Evolutionary conservation across 2,888 invertebrate genomes (phyloP).

Genomic region (Drosophila mimica): DNA sequence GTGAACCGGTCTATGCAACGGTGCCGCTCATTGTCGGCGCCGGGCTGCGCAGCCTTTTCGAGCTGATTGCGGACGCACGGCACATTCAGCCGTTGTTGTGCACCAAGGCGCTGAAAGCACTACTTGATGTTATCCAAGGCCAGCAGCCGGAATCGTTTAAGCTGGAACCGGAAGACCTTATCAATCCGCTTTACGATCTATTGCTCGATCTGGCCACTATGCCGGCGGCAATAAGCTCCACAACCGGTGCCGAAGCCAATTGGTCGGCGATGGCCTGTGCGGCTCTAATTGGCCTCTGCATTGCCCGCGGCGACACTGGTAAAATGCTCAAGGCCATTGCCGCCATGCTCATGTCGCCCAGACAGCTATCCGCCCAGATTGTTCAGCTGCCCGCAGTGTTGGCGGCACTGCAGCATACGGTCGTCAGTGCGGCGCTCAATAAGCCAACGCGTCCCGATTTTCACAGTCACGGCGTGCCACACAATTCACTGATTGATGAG

Average conservation of each 20-base stretch:
- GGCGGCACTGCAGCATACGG: slow-evolving; percentile 93
- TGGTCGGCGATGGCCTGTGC: slow-evolving; percentile 96
- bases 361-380: slow-evolving; percentile 91
- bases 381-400: slow-evolving; percentile 94
- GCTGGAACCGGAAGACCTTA: slow-evolving; percentile 86
- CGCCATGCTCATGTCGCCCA: slow-evolving; percentile 94
- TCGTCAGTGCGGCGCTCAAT: slow-evolving; percentile 94
- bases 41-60: slow-evolving; percentile 94
- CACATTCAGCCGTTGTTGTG: slow-evolving; percentile 93
- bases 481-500: slow-evolving; percentile 90
- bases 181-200: slow-evolving; percentile 93
- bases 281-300: slow-evolving; percentile 95
- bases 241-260: slow-evolving; percentile 86
- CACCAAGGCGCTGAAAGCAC: slow-evolving; percentile 93
- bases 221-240: slow-evolving; percentile 86
- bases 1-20: slow-evolving; percentile 85
- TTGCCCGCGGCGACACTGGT: slow-evolving; percentile 96
- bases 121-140: slow-evolving; percentile 94
- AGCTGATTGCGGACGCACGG: slow-evolving; percentile 94
- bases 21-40: slow-evolving; percentile 91
- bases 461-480: slow-evolving; percentile 94
- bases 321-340: slow-evolving; percentile 94
- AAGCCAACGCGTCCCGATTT: slow-evolving; percentile 94
- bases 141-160: slow-evolving; percentile 85
- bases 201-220: slow-evolving; percentile 93